These are phyloP conservation scores for Ciconia boyciana DNA, from an alignment of 2,113 vertebrate genomes.

Conservation along the genomic window DNA sequence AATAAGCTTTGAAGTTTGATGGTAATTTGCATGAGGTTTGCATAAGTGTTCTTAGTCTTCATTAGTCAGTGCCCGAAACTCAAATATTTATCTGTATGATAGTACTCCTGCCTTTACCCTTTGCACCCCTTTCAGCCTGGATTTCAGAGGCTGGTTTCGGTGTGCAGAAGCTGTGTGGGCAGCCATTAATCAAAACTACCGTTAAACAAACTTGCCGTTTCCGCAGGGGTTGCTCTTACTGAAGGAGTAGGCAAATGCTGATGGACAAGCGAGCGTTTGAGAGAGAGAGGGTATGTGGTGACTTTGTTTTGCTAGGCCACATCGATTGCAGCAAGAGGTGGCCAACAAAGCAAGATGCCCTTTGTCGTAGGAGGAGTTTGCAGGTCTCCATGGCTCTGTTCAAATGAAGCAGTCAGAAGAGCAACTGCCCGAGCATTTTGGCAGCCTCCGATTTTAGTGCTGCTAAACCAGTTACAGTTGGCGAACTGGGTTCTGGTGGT, in stretches of 20 bases:
- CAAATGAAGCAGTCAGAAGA: accelerated
- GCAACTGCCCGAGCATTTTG: accelerated
- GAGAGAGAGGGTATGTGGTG: accelerated
- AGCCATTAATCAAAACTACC: not conserved
- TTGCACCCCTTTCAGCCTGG: not conserved
- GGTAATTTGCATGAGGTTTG: not conserved
- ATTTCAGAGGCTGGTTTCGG: not conserved
- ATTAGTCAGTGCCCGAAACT: not conserved
- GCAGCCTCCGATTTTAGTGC: not conserved
- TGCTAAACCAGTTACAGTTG: not conserved
- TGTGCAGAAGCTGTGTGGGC: accelerated
- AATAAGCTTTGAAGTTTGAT: not conserved
- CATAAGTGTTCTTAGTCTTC: not conserved
- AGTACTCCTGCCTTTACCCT: not conserved
- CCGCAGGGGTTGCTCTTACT: not conserved
- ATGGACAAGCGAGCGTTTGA: not conserved
- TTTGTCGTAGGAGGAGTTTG: too few species aligned
- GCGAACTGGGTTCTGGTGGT: accelerated
- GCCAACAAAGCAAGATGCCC: accelerated
- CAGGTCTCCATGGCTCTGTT: accelerated
- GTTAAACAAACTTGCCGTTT: not conserved
- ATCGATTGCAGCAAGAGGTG: accelerated
- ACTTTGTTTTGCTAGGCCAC: not conserved
- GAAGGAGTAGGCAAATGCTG: not conserved
- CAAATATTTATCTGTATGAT: slow-evolving; percentile 12